A percentile compares a stretch with the other conserved stretches of the same genome.
These are phyloP conservation scores for Gavialis gangeticus DNA, from an alignment of 2,113 vertebrate genomes.

Conservation along the genomic window DNA sequence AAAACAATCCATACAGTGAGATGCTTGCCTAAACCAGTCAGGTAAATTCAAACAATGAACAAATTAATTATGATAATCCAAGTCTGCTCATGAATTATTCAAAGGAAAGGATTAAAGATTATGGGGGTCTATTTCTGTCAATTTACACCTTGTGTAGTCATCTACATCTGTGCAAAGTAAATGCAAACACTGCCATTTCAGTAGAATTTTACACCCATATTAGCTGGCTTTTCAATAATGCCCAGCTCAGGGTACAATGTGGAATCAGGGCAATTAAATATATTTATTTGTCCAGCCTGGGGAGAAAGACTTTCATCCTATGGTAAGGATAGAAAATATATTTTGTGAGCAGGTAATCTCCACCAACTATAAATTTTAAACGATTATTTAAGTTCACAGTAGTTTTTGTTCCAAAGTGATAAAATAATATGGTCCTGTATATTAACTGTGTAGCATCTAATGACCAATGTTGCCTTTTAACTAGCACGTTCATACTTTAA, in stretches of 20 bases:
- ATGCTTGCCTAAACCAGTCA: slow-evolving; percentile 10
- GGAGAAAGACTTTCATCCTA: not conserved
- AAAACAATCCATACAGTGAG: not conserved
- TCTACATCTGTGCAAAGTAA: not conserved
- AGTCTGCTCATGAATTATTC: not conserved
- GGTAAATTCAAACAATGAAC: not conserved
- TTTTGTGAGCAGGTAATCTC: not conserved
- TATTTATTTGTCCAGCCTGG: no score
- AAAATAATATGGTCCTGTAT: not conserved
- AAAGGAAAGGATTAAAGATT: not conserved
- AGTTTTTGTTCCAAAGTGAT: not conserved
- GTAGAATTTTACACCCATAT: not conserved
- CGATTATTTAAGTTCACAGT: not conserved
- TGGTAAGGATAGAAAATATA: not conserved
- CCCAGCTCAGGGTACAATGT: no score
- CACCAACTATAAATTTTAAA: not conserved
- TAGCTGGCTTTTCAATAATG: no score
- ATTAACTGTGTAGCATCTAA: not conserved
- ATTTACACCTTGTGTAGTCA: not conserved
- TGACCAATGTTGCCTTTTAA: not conserved
- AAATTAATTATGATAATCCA: not conserved
- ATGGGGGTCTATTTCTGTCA: not conserved
- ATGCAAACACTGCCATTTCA: not conserved
- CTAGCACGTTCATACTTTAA: no score
- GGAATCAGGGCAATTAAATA: no score